Conservation (phyloP, 1,140 invertebrate genomes). For the Phortica variegata region DNA sequence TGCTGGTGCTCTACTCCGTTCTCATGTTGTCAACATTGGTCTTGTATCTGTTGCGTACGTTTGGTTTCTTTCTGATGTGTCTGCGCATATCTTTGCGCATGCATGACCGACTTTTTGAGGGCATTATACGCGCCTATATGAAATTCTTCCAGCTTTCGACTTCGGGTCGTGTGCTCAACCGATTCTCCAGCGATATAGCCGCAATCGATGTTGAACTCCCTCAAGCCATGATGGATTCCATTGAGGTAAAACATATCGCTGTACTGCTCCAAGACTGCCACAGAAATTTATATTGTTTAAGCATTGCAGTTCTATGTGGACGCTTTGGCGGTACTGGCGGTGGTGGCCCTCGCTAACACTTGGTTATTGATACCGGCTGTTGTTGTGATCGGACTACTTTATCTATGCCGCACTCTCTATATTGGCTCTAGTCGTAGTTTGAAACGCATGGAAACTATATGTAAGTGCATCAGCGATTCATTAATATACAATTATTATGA, state of each 20-base stretch:
- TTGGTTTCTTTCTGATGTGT: conserved; percentile 76
- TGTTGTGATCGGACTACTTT: conserved; percentile 68
- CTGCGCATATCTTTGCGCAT: conserved; percentile 76
- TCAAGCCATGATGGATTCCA: conserved; percentile 70
- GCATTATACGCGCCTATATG: conserved; percentile 79
- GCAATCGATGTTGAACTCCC: conserved; percentile 84
- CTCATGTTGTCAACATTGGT: conserved; percentile 39
- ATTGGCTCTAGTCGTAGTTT: conserved; percentile 75
- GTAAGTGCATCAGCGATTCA: too few species aligned
- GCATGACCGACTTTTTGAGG: conserved; percentile 83
- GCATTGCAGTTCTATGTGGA: conserved; percentile 66
- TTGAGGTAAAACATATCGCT: conserved; percentile 61
- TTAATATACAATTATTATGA: neutral
- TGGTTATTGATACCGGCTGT: conserved; percentile 74
- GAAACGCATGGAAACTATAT: conserved; percentile 79
- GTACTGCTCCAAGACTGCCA: neutral
- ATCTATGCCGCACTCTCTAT: conserved; percentile 71
- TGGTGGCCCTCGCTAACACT: conserved; percentile 76
- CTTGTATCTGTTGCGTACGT: conserved; percentile 62
- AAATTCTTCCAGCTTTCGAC: conserved; percentile 88
- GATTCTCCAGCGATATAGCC: conserved; percentile 84
- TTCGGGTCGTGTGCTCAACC: conserved; percentile 75
- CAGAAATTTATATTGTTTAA: neutral
- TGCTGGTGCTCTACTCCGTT: conserved; percentile 34
- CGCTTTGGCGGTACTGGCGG: conserved; percentile 65